Evolutionary conservation across 2,888 invertebrate species (phyloP).

Genomic region (Mimachlamys varia): DNA sequence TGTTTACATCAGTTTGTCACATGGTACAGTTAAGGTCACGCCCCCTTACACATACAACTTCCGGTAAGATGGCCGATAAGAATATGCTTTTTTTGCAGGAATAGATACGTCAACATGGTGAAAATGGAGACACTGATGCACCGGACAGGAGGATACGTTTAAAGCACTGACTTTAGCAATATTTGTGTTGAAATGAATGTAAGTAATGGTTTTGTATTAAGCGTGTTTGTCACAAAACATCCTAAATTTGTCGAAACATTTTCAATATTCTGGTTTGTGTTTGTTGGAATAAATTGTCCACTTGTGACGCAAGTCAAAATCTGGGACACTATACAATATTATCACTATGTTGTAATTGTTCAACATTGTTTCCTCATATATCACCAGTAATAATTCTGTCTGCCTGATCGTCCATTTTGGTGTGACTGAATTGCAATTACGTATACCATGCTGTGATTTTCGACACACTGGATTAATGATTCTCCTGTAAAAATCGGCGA

Average conservation of each 20-base stretch:
- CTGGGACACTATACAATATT: no score
- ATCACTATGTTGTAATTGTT: no score
- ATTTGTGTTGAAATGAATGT: neutral
- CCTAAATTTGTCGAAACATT: neutral
- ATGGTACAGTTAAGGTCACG: constrained; percentile 37
- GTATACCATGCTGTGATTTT: no score
- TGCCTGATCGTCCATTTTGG: no score
- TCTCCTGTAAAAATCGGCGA: no score
- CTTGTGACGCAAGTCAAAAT: no score
- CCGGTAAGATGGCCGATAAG: constrained; percentile 39
- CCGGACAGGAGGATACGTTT: neutral
- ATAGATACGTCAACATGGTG: neutral
- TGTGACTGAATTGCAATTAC: no score
- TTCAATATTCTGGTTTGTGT: neutral
- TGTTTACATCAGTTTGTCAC: constrained; percentile 29
- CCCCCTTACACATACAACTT: constrained; percentile 37
- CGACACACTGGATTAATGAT: no score
- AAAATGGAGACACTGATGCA: neutral
- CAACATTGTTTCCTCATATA: no score
- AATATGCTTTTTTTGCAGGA: constrained; percentile 13
- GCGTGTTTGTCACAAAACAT: neutral
- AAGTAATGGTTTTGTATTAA: neutral
- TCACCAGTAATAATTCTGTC: no score
- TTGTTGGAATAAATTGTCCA: no score
- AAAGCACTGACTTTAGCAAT: neutral